phyloP scores from a whole-genome alignment of 2,113 vertebrate genomes.

The Megaleporinus macrocephalus region DNA sequence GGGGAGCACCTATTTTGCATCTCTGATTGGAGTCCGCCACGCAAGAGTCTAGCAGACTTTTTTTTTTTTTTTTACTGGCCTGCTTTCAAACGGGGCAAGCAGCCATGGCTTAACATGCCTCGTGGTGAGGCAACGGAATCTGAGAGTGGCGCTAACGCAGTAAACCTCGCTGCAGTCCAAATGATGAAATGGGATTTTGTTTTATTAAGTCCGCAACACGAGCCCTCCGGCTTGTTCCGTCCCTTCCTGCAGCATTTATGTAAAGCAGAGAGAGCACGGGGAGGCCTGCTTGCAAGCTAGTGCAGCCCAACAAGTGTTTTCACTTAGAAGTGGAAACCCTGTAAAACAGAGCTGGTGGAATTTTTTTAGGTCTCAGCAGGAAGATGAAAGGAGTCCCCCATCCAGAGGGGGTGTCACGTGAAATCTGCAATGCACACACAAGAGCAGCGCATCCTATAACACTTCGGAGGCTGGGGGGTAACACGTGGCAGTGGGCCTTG shows the following conservation, averaged over 20 bases:
- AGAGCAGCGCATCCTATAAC: constrained; percentile 26
- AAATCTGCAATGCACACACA: constrained; percentile 33
- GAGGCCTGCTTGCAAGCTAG: constrained; percentile 1
- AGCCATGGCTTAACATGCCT: constrained; percentile 53
- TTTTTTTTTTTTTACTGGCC: constrained; percentile 61
- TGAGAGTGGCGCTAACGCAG: constrained; percentile 43
- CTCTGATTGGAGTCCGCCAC: constrained; percentile 48
- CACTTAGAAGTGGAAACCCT: constrained; percentile 47
- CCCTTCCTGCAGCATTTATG: constrained; percentile 57
- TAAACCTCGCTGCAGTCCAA: constrained; percentile 60
- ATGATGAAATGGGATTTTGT: constrained; percentile 65
- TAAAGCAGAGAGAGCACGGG: constrained; percentile 27
- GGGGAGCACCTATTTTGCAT: constrained; percentile 64
- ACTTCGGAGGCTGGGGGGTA: constrained; percentile 19
- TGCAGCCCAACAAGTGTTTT: constrained; percentile 26
- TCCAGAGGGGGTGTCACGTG: constrained; percentile 6
- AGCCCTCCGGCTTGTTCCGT: constrained; percentile 66
- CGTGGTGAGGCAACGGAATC: constrained; percentile 48
- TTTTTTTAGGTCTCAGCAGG: constrained; percentile 34
- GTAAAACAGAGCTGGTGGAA: constrained; percentile 36
- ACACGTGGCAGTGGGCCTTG: constrained; percentile 40
- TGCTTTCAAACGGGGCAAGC: constrained; percentile 35
- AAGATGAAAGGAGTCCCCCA: constrained; percentile 40
- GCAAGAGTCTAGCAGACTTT: constrained; percentile 50
- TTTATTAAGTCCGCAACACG: constrained; percentile 61